phyloP scores from a whole-genome alignment of 2,888 invertebrate genomes.

The Trissonchulus latispiculum region DNA sequence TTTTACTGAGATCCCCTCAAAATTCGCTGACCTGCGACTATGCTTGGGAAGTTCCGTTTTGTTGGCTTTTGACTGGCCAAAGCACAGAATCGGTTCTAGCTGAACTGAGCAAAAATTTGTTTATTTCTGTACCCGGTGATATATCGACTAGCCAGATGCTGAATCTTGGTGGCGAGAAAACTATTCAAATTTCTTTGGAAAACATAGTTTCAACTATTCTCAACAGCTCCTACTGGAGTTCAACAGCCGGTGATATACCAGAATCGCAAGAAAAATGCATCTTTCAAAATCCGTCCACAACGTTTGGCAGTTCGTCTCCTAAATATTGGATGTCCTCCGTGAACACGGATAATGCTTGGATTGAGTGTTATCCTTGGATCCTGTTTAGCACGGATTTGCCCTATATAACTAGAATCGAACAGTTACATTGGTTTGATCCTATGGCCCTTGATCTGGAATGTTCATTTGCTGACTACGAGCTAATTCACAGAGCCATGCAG shows the following conservation, averaged over 20 bases:
- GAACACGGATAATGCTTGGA: neutral
- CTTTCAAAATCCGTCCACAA: neutral
- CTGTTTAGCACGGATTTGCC: neutral
- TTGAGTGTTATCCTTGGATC: neutral
- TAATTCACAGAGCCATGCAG: neutral
- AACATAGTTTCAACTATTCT: neutral
- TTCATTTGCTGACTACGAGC: neutral
- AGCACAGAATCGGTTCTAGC: neutral
- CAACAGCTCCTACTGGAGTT: neutral
- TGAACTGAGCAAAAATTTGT: neutral
- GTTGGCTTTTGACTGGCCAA: neutral
- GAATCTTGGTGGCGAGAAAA: neutral
- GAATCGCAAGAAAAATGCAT: neutral
- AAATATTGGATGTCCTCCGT: neutral
- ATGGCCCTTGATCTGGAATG: neutral
- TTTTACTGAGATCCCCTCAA: neutral
- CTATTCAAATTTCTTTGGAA: neutral
- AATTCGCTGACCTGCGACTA: neutral
- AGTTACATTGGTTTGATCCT: neutral
- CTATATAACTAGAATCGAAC: neutral
- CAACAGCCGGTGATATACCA: neutral
- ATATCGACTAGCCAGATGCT: neutral
- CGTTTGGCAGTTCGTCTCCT: neutral
- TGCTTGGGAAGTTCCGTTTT: neutral
- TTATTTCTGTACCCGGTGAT: too few species aligned